These are phyloP conservation scores for Lanius collurio DNA, from an alignment of 2,113 vertebrate genomes.

Conservation along the genomic window DNA sequence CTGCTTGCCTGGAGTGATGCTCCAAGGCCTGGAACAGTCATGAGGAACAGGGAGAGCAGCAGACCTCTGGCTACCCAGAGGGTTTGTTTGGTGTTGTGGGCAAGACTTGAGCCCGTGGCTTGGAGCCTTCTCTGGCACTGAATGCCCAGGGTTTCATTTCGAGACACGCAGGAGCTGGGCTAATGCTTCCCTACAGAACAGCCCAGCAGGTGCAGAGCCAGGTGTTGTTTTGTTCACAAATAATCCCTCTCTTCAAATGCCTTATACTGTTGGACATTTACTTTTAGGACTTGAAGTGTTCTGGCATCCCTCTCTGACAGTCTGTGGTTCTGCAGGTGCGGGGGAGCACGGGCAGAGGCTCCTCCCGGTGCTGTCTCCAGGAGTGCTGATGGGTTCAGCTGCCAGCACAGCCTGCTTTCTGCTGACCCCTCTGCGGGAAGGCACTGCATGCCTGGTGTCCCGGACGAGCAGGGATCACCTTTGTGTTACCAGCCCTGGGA, in stretches of 20 bases:
- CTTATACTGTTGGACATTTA: not conserved
- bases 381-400: not conserved
- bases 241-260: not conserved
- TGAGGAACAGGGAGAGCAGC: not conserved
- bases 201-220: not conserved
- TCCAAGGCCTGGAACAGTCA: not conserved
- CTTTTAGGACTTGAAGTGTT: not conserved
- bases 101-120: not conserved
- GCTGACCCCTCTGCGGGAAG: not conserved
- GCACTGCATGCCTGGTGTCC: not conserved
- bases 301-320: not conserved
- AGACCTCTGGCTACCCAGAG: not conserved
- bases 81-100: fast-evolving
- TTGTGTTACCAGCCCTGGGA: not conserved
- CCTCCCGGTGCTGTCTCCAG: not conserved
- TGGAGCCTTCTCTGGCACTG: not conserved
- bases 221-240: not conserved
- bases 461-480: not conserved
- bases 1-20: not conserved
- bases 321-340: fast-evolving
- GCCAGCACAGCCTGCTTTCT: not conserved
- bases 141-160: not conserved
- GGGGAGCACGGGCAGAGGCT: not conserved
- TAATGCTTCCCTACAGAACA: not conserved
- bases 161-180: not conserved